Evolutionary conservation across 1,140 invertebrate species (phyloP).

Genomic region (Elysia chlorotica): DNA sequence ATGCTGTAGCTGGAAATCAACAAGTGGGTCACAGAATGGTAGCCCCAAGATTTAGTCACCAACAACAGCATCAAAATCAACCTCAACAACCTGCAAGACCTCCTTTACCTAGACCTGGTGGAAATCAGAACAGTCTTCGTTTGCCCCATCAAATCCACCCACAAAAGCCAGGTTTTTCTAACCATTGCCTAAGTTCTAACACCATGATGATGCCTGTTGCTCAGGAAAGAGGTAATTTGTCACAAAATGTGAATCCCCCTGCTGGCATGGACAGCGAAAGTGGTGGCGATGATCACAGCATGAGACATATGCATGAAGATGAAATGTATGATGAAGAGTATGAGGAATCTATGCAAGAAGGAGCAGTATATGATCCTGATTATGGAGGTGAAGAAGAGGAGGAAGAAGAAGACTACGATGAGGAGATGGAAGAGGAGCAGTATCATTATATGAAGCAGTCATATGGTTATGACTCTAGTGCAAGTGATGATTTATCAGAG

Average conservation of each 20-base stretch:
- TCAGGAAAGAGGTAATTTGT: no score
- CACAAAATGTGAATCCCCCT: no score
- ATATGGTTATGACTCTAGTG: not conserved
- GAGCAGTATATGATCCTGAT: conserved; percentile 3
- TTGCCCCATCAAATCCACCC: no score
- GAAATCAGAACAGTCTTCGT: no score
- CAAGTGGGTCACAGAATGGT: not conserved
- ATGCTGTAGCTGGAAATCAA: not conserved
- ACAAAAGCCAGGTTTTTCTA: no score
- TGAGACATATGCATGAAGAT: conserved; percentile 3
- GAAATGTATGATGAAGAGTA: conserved; percentile 9
- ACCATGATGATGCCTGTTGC: no score
- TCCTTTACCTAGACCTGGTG: no score
- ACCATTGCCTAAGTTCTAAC: no score
- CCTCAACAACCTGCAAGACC: not conserved
- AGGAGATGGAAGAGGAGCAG: conserved; percentile 11
- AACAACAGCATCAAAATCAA: not conserved
- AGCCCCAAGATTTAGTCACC: no score
- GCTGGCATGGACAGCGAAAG: not conserved
- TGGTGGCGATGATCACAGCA: not conserved
- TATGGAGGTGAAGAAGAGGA: no score
- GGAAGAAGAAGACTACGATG: conserved; percentile 8
- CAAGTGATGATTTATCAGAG: conserved; percentile 11
- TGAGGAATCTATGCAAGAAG: conserved; percentile 1
- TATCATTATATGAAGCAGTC: not conserved